Conservation (phyloP, 2,888 invertebrate species). For the Dexiosoma caninum region DNA sequence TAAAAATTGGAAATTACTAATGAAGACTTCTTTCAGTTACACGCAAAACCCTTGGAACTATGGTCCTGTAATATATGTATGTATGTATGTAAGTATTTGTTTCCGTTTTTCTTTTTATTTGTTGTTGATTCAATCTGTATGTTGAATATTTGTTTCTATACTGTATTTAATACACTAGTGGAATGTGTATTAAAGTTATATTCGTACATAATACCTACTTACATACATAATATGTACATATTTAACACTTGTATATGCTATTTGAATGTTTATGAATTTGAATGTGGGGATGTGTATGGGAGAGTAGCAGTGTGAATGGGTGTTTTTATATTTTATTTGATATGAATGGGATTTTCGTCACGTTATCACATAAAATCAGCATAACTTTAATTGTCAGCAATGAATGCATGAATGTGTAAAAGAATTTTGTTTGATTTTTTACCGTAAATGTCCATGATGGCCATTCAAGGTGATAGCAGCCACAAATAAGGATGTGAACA, state of each 20-base stretch:
- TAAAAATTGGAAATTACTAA: too few relatives aligned
- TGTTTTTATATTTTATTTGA: constrained; percentile 42
- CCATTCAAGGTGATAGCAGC: constrained; percentile 49
- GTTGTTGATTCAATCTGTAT: too few relatives aligned
- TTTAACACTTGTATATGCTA: constrained; percentile 6
- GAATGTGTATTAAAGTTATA: constrained; percentile 6
- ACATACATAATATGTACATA: too few relatives aligned
- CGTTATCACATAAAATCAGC: constrained; percentile 65
- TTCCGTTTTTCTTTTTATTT: too few relatives aligned
- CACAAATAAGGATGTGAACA: constrained; percentile 57
- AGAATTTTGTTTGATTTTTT: constrained; percentile 40
- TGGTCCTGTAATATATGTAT: too few relatives aligned
- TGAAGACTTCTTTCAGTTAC: too few relatives aligned
- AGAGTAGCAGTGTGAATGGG: not conserved
- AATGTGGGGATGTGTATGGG: not conserved
- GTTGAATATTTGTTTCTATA: too few relatives aligned
- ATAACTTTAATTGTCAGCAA: constrained; percentile 61
- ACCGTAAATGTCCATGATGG: constrained; percentile 46
- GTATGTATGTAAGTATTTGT: not conserved
- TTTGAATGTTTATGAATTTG: constrained; percentile 14
- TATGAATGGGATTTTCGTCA: constrained; percentile 59
- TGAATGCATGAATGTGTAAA: constrained; percentile 20
- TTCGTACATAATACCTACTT: too few relatives aligned
- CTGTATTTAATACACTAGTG: too few relatives aligned
- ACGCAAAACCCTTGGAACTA: too few relatives aligned